Base-by-base conservation (phyloP, 2,797 vertebrate genomes). In the Novumbra hubbsi region DNA sequence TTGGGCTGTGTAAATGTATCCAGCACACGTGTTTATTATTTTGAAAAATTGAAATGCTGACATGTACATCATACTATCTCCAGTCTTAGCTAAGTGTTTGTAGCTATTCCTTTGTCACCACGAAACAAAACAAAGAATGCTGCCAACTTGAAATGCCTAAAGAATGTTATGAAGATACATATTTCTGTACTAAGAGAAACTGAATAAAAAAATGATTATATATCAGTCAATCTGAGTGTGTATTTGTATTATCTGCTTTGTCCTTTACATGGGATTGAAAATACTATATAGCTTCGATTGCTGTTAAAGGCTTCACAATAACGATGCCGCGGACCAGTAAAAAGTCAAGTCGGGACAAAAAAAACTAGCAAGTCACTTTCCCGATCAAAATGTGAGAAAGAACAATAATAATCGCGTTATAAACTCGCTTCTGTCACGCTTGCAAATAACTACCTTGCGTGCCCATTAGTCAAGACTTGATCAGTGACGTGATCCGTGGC, bases 131-230 rank as follows among this genome's bases (percentile, higher is more conserved):
- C 55, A 9, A 30, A 64, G 38, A 75, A 78, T 73, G 80, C 83
- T 89, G 81, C 80, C 83, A 87, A 84, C 83, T 85, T 85, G 78
- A 88, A 82, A 77, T 78, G 79, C 80, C 83, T 74, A 73, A 83
- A 70, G 81, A 89, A 84, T 86, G 87, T 91, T 83, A 55, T 79
- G 81, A 86, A 80, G 12, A 75, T 78, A 81, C 52, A 72, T 78
- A 86, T 82, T 89, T 89, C 86, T 91, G 83, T 90, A 87, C 83
- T 76, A 21, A 76, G 75, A 79, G 73, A 84, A 81, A 79, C 85
- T 78, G 76, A 81, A 80, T 49, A 83, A 89, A 84, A 88, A 90
- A 90, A 89, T 45, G 24, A 83, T 73, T 85, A 84, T 89, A 82
- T n/a, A 38, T 34, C 30, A 67, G 27, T 64, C 17, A 28, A 28